Percentiles rank a stretch among this genome's conserved stretches.
Conservation (phyloP, 2,888 invertebrate species). For the Heliconius hortense region DNA sequence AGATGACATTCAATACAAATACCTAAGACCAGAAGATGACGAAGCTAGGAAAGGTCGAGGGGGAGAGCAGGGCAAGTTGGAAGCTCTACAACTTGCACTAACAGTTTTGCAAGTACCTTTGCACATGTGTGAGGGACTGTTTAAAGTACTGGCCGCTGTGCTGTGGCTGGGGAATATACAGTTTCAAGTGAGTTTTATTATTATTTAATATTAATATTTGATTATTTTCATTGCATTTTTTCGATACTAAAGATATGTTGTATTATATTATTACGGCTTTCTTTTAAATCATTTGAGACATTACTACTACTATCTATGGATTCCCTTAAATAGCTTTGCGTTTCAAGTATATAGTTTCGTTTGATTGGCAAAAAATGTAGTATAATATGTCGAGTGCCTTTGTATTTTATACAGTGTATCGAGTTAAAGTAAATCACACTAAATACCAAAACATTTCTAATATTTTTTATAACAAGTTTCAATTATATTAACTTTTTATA, state of each 20-base stretch:
- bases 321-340: too few relatives aligned
- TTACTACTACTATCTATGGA: too few relatives aligned
- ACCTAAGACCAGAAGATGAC: conserved; percentile 91
- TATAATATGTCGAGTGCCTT: too few relatives aligned
- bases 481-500: too few relatives aligned
- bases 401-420: too few relatives aligned
- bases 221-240: not conserved
- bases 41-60: conserved; percentile 64
- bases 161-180: conserved; percentile 94
- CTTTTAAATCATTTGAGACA: too few relatives aligned
- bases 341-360: too few relatives aligned
- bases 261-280: not conserved
- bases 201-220: too few relatives aligned
- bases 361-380: too few relatives aligned
- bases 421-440: too few relatives aligned
- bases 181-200: conserved; percentile 84
- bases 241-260: not conserved
- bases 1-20: conserved; percentile 89
- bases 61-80: conserved; percentile 83
- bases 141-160: conserved; percentile 93
- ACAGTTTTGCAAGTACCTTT: conserved; percentile 93
- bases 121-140: conserved; percentile 93
- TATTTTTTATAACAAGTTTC: not conserved
- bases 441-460: not conserved
- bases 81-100: conserved; percentile 92